Base-by-base conservation (phyloP, 2,888 invertebrate genomes). In the Magallana nippona region DNA sequence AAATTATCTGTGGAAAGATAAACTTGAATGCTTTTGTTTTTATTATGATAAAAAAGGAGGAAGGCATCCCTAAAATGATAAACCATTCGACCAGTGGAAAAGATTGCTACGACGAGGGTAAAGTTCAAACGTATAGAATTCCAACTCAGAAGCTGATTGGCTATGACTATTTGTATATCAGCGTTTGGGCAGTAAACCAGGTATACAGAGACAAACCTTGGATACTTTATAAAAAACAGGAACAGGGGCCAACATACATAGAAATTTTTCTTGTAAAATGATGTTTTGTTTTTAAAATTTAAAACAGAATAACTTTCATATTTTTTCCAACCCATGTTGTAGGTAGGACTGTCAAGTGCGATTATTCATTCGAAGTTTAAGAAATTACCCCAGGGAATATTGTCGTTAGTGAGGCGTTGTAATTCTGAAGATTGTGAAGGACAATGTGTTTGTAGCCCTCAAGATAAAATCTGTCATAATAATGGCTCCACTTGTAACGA, bases 361-460 rank as follows among this genome's bases (percentile, higher is more conserved):
- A 58, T 89, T 11, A 82, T 87, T 22, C 89, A 89, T n/a, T 84
- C 85, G 1, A 56, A 87, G 77, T 88, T 89, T 77, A 78, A 83
- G 17, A 85, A 85, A 10, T 19, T 78, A 11, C 87, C 83, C 19
- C 84, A 85, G 8, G 87, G 87, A 0, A 71, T 83, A 22, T 82
- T 89, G 82, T 83, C 82, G 13, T 79, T 89, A 13, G 84, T 88
- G 1, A 81, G 89, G 58, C 78, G 89, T 60, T 89, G 89, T 85
- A 80, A 83, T 17, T 86, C 85, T 19, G 56, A 83, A 17, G 83
- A 87, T 0, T 89, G 89, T 84, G 77, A 83, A 13, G 89, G 89
- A 11, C 88, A 89, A 60, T 89, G 89, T 83, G 87, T 88, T 10
- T 89, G 89, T 84, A 86, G 87, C 71, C 89, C 89, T 22, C 87